Evolutionary conservation across 2,113 vertebrate species (phyloP), one percentile per base, ranked within the genome.

Genomic region (Barbus barbus): DNA sequence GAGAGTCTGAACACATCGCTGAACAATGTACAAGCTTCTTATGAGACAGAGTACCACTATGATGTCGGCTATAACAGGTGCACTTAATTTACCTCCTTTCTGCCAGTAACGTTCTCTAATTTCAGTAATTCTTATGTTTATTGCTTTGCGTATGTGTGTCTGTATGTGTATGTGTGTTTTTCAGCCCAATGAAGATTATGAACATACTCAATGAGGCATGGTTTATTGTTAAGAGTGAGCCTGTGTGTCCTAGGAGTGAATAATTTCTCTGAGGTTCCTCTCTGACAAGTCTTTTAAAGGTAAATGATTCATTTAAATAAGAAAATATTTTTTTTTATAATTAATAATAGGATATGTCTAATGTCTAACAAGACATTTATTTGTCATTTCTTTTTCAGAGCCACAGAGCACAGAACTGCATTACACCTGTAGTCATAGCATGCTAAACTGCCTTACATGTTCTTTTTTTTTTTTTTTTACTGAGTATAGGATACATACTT

Each of bases 201-300:
- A 82, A 92, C 86, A 89, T 92, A 69, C 93, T 91, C 91, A 95
- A 94, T 20, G 95, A 95, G 86, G 93, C 92, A 63, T 95, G 94
- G 95, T 91, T 85, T 51, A 8, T 89, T 7, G 88, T 31, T 5
- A 28, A 87, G 26, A 90, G 90, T 44, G 74, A 73, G 28, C 92
- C 88, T 0, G 84, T 89, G 31, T 93, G 94, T n/a, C 24, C 87
- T 63, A 78, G 31, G 22, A 24, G n/a, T 38, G 20, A 80, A 18
- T 81, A 65, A 61, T 44, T 9, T 44, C 4, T n/a, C 9, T 22
- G 18, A 69, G 31, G 8, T 18, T 69, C 65, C 31, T 22, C 18
- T 69, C 65, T 20, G n/a, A 12, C 5, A 12, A 36, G 13, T 28
- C 26, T 20, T 46, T 38, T 8, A 16, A 16, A 61, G 81, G 44